phyloP scores from a whole-genome alignment of 2,797 vertebrate genomes.

The Pseudocheirus occidentalis region DNA sequence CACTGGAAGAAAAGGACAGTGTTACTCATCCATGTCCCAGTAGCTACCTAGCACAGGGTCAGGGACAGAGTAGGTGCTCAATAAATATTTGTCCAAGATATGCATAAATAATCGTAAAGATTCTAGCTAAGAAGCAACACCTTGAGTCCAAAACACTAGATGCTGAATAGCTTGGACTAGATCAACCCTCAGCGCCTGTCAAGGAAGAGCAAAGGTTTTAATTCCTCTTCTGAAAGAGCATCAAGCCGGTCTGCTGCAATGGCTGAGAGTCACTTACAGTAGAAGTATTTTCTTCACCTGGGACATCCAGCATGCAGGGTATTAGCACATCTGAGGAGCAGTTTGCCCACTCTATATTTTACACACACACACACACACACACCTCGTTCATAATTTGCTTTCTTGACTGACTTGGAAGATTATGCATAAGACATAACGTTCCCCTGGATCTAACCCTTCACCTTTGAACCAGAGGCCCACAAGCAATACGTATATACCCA shows the following conservation, averaged over 20 bases:
- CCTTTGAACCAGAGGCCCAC: neutral
- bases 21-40: neutral
- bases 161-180: conserved; percentile 43
- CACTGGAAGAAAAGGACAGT: neutral
- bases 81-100: conserved; percentile 12
- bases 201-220: conserved; percentile 4
- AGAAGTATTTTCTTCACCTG: neutral
- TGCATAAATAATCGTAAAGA: neutral
- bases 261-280: neutral
- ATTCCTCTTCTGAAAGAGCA: conserved; percentile 22
- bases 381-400: neutral
- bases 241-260: neutral
- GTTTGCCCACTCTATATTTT: neutral
- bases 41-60: conserved; percentile 8
- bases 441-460: neutral
- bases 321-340: neutral
- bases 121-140: conserved; percentile 41
- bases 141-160: conserved; percentile 11
- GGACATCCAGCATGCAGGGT: neutral
- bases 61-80: conserved; percentile 50
- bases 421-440: neutral
- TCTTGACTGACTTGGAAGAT: neutral
- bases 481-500: neutral
- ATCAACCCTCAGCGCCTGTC: conserved; percentile 24
- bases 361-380: neutral